Evolutionary conservation across 37 sponge, comb jelly and placozoan genomes (phyloP).

Genomic region (Dysidea cf. avara): DNA sequence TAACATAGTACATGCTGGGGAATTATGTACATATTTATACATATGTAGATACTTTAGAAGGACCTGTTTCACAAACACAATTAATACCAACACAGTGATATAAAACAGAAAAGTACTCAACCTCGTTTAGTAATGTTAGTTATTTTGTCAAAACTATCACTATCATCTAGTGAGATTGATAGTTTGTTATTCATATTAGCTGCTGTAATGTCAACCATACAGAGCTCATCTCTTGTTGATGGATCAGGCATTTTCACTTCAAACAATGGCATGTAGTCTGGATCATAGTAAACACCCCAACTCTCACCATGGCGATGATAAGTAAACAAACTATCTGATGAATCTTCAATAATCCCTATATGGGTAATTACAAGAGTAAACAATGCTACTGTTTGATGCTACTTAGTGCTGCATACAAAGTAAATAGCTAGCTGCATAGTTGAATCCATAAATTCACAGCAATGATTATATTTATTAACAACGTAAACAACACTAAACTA

Average conservation of each 20-base stretch:
- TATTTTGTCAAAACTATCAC: conserved; percentile 12
- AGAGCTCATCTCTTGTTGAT: conserved; percentile 16
- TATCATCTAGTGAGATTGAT: conserved; percentile 14
- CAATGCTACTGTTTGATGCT: no score
- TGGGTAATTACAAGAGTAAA: no score
- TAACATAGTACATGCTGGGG: no score
- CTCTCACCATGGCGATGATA: conserved; percentile 28
- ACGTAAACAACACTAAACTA: no score
- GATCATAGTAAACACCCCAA: conserved; percentile 35
- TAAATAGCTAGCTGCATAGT: no score
- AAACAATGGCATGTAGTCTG: conserved; percentile 41
- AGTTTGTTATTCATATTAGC: conserved; percentile 41
- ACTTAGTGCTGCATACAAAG: no score
- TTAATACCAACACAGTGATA: no score
- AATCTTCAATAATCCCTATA: conserved; percentile 54
- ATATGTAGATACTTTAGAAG: no score
- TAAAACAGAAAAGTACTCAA: conserved; percentile 9
- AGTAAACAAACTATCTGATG: conserved; percentile 35
- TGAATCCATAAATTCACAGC: no score
- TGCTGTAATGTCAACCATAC: conserved; percentile 63
- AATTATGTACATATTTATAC: no score
- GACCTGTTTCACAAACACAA: no score
- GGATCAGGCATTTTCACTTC: conserved; percentile 33
- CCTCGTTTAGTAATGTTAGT: conserved; percentile 37
- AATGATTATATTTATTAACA: no score